Evolutionary conservation across 2,888 invertebrate genomes (phyloP), one percentile per base, ranked within the genome.

Genomic region (Argynnis bischoffii): DNA sequence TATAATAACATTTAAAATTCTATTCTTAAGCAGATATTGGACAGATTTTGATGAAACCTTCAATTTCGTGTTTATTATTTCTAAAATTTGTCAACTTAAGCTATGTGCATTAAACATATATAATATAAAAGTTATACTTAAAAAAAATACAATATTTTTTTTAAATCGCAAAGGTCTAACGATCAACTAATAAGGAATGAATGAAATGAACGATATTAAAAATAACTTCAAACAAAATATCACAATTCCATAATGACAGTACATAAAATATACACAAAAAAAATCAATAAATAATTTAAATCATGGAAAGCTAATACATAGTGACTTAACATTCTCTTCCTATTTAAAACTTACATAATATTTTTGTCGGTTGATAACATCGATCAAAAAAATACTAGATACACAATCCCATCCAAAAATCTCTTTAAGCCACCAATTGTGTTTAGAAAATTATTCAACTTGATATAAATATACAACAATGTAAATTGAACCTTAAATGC

Each of bases 121-220:
- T 57, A 46, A 46, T 18, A 13, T 14, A 46, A 21, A 51, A 51
- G 15, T 15, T 14, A 48, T 31, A 50, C 14, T 60, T 60, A 14
- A 35, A 15, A 50, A 16, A 35, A 61, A 51, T 35, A 60, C 8
- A 16, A 63, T 14, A 14, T 41, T n/a, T 35, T 31, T 56, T 35
- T 31, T 56, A 47, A 47, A 56, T 55, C 13, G 61, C 56, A 47
- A 67, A 55, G 47, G 59, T 55, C 61, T 68, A 70, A 65, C 21
- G 18, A 64, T 67, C 21, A 47, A 55, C 55, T 61, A 63, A 68
- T 48, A 61, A 63, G 65, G 70, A 68, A 70, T 66, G 70, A 64
- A 59, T 35, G 54, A 65, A 59, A 57, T 64, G 51, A 67, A 57
- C 31, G 51, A 59, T 18, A 47, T 6, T 47, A 13, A 48, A 5